Evolutionary conservation across 2,113 vertebrate species (phyloP), one percentile per base, ranked within the genome.

Genomic region (Procapra przewalskii): DNA sequence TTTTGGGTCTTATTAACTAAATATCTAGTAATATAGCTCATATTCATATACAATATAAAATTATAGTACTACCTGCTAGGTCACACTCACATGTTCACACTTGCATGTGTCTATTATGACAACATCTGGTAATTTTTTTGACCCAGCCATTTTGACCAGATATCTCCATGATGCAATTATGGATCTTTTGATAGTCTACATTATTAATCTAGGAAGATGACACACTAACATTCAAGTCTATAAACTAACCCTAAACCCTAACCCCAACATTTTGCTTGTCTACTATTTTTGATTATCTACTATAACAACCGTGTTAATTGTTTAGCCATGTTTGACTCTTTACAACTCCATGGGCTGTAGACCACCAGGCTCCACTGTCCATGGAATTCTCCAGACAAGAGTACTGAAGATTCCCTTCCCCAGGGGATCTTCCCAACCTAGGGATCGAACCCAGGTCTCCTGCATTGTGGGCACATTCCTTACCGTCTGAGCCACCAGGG

Each of bases 41-140:
- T 95, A 36, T 59, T 64, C 60, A 92, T n/a, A 5, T 95, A 85
- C 55, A 97, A 75, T 16, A 21, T 82, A n/a, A 94, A 93, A 83
- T 64, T 86, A 57, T 2, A 62, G 57, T 3, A 57, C 10, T 29
- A 17, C 5, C 15, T 40, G 23, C 4, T 48, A 90, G 60, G 8
- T 27, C 36, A 90, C 11, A 27, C 4, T 17, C 82, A 31, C n/a
- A 83, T 33, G n/a, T 19, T 64, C n/a, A 89, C 27, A 36, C 6
- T 13, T 89, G n/a, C 23, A 82, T 48, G 43, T 81, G 31, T 52
- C n/a, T 87, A 29, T 15, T 77, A 82, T 48, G 50, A 52, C 11
- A 82, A 62, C 52, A 21, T 54, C 19, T 17, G 23, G 48, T 59
- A 7, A 64, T 33, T 94, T 86, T 86, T 91, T 36, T 60, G 55